These are phyloP conservation scores for Ovibos moschatus DNA, from an alignment of 2,113 vertebrate species.

Conservation along the genomic window DNA sequence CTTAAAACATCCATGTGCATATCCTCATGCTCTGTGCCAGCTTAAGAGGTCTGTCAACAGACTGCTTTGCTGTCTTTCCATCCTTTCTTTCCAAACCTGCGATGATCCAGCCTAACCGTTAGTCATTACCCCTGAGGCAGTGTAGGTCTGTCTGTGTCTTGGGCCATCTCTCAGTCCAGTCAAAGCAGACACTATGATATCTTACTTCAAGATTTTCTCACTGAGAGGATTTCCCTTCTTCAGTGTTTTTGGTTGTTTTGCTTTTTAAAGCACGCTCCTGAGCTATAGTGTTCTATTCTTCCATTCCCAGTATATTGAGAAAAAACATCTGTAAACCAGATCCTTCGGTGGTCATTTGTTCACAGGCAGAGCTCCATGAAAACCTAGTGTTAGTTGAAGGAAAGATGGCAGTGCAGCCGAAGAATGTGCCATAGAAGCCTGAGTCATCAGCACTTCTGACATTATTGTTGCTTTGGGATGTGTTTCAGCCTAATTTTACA, in stretches of 20 bases:
- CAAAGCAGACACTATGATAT: not conserved
- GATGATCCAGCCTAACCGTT: not conserved
- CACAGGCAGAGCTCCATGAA: not conserved
- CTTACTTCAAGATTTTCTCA: not conserved
- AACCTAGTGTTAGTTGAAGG: not conserved
- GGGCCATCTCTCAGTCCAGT: not conserved
- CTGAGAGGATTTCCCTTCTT: not conserved
- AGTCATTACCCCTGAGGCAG: not conserved
- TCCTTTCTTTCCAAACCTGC: constrained; percentile 11
- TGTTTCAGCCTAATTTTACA: not conserved
- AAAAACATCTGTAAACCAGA: not conserved
- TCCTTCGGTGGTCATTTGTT: not conserved
- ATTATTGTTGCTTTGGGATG: not conserved
- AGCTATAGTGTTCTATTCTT: not conserved
- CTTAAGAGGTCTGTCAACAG: not conserved
- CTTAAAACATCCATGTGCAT: not conserved
- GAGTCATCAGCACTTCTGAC: not conserved
- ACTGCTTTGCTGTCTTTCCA: not conserved
- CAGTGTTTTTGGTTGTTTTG: not conserved
- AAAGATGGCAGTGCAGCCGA: not conserved
- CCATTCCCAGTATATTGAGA: not conserved
- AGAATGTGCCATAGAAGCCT: not conserved
- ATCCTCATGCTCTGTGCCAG: not conserved
- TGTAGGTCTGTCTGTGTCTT: not conserved
- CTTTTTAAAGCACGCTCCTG: not conserved